Conservation (phyloP, 2,797 vertebrate genomes). For the Stomatorhinus walkeri region DNA sequence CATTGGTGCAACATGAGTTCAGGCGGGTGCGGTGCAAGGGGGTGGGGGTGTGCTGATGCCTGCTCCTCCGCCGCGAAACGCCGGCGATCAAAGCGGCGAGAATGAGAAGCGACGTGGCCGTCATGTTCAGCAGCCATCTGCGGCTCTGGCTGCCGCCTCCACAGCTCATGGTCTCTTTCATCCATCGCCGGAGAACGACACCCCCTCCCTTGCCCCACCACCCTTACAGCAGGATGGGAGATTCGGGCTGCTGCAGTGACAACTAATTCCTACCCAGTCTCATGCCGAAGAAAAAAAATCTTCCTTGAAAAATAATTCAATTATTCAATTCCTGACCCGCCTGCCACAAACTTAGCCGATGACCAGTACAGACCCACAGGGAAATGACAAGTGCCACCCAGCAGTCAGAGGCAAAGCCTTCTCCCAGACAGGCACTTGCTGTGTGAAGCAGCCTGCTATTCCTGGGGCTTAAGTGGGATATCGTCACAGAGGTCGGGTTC, state of each 20-base stretch:
- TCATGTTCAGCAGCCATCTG: constrained; percentile 30
- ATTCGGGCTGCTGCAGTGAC: not conserved
- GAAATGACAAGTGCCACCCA: not conserved
- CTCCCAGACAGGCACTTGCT: not conserved
- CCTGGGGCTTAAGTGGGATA: constrained; percentile 6
- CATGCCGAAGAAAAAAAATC: not conserved
- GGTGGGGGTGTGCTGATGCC: not conserved
- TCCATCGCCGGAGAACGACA: not conserved
- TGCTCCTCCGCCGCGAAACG: not conserved
- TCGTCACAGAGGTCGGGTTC: not conserved
- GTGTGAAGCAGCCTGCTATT: not conserved
- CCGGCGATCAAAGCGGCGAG: not conserved
- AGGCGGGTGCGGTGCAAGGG: not conserved
- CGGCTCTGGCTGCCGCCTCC: not conserved
- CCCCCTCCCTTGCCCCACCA: no score
- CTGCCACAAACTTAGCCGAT: not conserved
- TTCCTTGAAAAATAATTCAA: not conserved
- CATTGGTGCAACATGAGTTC: not conserved
- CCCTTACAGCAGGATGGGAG: not conserved
- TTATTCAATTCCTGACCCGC: not conserved
- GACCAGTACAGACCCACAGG: not conserved
- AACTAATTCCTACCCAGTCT: not conserved
- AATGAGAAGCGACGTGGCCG: constrained; percentile 26
- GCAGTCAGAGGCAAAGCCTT: not conserved
- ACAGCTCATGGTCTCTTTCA: constrained; percentile 14